A percentile compares a stretch with the other conserved stretches of the same genome.
Conservation (phyloP, 2,113 vertebrate species). For the Arothron firmamentum region DNA sequence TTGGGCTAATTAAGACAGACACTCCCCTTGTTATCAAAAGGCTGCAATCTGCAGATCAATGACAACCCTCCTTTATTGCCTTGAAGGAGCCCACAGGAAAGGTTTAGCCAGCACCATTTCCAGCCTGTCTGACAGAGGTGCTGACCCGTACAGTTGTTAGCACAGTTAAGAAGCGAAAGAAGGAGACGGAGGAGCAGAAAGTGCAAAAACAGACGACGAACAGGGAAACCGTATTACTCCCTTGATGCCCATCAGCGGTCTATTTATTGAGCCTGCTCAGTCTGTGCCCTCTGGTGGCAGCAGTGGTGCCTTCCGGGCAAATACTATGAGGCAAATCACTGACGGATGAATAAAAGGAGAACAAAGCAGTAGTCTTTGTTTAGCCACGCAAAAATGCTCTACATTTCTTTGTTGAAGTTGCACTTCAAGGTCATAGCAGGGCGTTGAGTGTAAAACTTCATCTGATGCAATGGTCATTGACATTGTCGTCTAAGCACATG, state of each 20-base stretch:
- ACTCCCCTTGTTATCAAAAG: conserved; percentile 5
- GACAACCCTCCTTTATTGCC: conserved; percentile 4
- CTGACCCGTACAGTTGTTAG: conserved; percentile 29
- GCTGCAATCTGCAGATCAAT: background rate
- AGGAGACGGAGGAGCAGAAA: conserved; percentile 26
- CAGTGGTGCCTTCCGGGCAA: conserved; percentile 52
- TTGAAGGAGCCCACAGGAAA: conserved; percentile 3
- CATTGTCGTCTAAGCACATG: conserved; percentile 20
- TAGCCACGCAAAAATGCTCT: conserved; percentile 11
- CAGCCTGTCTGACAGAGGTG: conserved; percentile 20
- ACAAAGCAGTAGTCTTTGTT: conserved; percentile 22
- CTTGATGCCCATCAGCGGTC: conserved; percentile 59
- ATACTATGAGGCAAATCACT: conserved; percentile 29
- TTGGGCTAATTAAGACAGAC: conserved; percentile 24
- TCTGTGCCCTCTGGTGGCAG: conserved; percentile 40
- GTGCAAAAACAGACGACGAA: conserved; percentile 53
- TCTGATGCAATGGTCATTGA: conserved; percentile 15
- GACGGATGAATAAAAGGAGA: conserved; percentile 29
- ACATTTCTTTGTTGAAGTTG: conserved; percentile 2
- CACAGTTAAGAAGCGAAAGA: conserved; percentile 29
- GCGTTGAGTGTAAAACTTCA: background rate
- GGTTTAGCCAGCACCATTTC: background rate
- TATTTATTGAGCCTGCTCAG: conserved; percentile 42
- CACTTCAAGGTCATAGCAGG: conserved; percentile 11
- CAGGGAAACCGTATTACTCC: conserved; percentile 29